phyloP scores from a whole-genome alignment of 1,140 invertebrate genomes.

The Heliothis subflexa region DNA sequence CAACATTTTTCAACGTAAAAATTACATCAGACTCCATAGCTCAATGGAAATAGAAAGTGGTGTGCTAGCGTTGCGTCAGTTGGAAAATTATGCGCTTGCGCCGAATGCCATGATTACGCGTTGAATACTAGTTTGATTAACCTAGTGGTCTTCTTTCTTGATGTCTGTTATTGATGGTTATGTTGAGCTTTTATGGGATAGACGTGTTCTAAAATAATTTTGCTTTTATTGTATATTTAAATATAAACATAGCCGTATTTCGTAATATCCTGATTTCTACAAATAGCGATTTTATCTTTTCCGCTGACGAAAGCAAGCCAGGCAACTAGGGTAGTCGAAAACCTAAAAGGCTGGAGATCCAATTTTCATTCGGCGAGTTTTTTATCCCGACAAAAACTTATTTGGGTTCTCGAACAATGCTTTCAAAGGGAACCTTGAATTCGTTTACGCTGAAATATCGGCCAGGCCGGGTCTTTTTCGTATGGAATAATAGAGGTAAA shows the following conservation, averaged over 20 bases:
- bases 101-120: slow-evolving; percentile 36
- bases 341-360: neutral
- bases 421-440: neutral
- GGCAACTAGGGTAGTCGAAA: neutral
- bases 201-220: neutral
- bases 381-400: neutral
- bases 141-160: slow-evolving; percentile 23
- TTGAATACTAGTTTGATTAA: slow-evolving; percentile 43
- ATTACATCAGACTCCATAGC: slow-evolving; percentile 38
- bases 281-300: neutral
- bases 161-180: neutral
- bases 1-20: slow-evolving; percentile 33
- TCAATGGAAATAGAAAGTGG: slow-evolving; percentile 56
- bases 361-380: neutral
- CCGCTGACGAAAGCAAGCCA: neutral
- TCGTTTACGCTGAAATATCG: neutral
- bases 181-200: neutral
- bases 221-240: neutral
- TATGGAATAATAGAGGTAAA: no score
- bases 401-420: neutral
- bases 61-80: slow-evolving; percentile 46
- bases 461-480: neutral
- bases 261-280: neutral
- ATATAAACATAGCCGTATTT: neutral
- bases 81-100: slow-evolving; percentile 52